Base-by-base conservation (phyloP, 1,140 invertebrate genomes). In the Medauroidea extradentata region DNA sequence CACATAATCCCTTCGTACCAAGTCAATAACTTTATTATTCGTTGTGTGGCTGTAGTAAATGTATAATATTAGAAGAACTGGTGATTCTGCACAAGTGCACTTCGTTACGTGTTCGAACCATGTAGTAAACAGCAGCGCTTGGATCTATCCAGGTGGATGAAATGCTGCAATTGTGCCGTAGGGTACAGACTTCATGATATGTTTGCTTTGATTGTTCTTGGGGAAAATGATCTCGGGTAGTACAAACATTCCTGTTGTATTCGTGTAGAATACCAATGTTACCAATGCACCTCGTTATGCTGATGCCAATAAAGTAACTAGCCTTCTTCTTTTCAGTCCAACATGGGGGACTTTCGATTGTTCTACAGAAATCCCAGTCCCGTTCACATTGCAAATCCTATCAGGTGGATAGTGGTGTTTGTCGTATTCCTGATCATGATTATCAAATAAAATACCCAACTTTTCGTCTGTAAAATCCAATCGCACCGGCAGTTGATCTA, bases 81-180 rank as follows among this genome's bases (percentile, higher is more conserved):
- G 67, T 8, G 64, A 52, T 9, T 69, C 65, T 29, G 43, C 23
- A 19, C 59, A 43, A 1, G 53, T 49, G 18, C 51, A 34, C 23
- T 59, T 34, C 9, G 71, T 57, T 52, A 76, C 75, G 50, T 69
- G 63, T 53, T 67, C 62, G n/a, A 77, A 63, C 70, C 71, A 77
- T 54, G 65, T 60, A 3, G 59, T 63, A 61, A 76, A 76, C n/a
- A 72, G 49, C 14, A 16, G 8, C 16, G 61, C 53, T 57, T 68
- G 61, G 9, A 75, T 72, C 70, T 69, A 74, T 9, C 70, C 69
- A n/a, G 62, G 69, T 39, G 38, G 19, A 61, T 70, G 65, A 54
- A 65, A 72, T 49, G 49, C 61, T 23, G 25, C 62, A 18, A 64
- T 65, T 44, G 67, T 53, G 16, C 61, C 67, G 24, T 62, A 57